Conservation (phyloP, 2,113 vertebrate species). For the Cettia cetti region DNA sequence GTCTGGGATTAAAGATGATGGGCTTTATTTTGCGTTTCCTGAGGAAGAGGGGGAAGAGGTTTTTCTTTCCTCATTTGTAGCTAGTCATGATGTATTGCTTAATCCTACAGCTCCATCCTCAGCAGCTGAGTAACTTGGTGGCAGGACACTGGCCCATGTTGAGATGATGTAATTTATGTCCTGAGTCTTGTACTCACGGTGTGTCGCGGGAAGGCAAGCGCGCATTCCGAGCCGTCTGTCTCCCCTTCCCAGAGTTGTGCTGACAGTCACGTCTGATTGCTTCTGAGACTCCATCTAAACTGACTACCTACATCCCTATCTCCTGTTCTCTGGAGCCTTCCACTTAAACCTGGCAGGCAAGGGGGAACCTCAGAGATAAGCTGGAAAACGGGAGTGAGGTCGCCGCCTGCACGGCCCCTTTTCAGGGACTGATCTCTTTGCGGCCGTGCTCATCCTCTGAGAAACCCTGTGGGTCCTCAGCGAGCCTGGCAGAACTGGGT, state of each 20-base stretch:
- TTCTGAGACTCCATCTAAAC: neutral
- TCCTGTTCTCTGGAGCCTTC: constrained; percentile 44
- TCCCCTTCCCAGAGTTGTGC: neutral
- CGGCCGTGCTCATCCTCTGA: neutral
- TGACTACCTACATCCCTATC: neutral
- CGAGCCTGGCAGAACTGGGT: neutral
- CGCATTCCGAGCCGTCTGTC: neutral
- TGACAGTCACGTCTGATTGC: neutral
- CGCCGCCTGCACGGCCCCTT: neutral
- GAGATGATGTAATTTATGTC: constrained; percentile 46
- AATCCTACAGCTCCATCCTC: constrained; percentile 27
- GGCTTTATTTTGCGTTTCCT: constrained; percentile 4
- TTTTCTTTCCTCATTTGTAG: constrained; percentile 27
- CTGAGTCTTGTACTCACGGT: constrained; percentile 3
- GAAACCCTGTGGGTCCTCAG: neutral
- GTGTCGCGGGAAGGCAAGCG: neutral
- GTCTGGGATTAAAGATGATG: constrained; percentile 14
- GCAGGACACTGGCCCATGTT: neutral
- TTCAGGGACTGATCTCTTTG: neutral
- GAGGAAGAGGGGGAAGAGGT: neutral
- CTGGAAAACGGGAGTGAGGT: neutral
- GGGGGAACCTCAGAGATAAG: constrained; percentile 10
- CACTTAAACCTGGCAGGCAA: neutral
- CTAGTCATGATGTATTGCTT: constrained; percentile 14
- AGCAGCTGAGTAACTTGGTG: neutral